Percentiles rank a stretch among this genome's conserved stretches.
phyloP scores from a whole-genome alignment of 2,888 invertebrate species.

The Drosophila prostipennis region DNA sequence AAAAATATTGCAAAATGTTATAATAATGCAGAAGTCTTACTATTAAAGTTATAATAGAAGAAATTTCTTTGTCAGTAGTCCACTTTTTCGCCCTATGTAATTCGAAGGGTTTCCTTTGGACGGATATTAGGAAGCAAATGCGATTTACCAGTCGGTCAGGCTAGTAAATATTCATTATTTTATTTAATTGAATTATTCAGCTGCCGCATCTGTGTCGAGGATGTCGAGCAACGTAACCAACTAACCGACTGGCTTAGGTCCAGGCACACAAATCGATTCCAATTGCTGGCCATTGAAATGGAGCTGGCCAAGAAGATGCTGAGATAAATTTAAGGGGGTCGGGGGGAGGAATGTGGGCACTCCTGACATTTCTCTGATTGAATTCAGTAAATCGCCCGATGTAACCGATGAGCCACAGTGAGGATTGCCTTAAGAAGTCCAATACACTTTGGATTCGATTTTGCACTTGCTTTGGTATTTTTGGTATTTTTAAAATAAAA shows the following conservation, averaged over 20 bases:
- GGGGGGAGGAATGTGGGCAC: background rate
- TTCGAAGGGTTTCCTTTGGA: background rate
- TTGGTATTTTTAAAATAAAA: too few relatives aligned
- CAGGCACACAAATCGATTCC: conserved; percentile 31
- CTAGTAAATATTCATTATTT: conserved; percentile 76
- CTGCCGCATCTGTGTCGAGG: conserved; percentile 34
- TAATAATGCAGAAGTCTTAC: too few relatives aligned
- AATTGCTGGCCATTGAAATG: conserved; percentile 29
- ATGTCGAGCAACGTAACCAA: conserved; percentile 8
- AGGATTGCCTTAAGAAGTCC: background rate
- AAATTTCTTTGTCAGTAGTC: too few relatives aligned
- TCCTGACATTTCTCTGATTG: conserved; percentile 36
- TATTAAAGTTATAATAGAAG: too few relatives aligned
- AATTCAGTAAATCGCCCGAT: conserved; percentile 28
- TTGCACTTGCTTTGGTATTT: too few relatives aligned
- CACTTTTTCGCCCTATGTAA: background rate
- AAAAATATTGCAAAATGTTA: too few relatives aligned
- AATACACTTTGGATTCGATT: too few relatives aligned
- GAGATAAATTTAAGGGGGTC: background rate
- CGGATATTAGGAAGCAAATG: conserved; percentile 11
- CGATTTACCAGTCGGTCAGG: conserved; percentile 40
- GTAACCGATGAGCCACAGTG: conserved; percentile 10
- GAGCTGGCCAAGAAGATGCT: conserved; percentile 31
- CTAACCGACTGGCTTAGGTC: conserved; percentile 23
- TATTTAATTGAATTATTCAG: conserved; percentile 76